Percentiles rank a stretch among this genome's conserved stretches.
Evolutionary conservation across 2,888 invertebrate species (phyloP).

Genomic region (Gerosis bhagava): DNA sequence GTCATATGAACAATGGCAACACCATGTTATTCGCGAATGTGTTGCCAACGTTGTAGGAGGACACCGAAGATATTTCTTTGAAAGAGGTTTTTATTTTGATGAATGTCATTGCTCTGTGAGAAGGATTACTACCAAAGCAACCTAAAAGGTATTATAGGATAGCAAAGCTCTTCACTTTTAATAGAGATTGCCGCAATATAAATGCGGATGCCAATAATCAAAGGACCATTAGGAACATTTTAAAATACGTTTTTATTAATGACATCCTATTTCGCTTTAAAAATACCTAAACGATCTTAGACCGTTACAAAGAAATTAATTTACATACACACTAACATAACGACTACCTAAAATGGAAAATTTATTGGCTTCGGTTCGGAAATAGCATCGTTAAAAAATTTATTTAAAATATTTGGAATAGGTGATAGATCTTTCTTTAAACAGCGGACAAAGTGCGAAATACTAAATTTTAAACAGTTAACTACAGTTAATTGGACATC

Average conservation of each 20-base stretch:
- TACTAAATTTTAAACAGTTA: constrained; percentile 7
- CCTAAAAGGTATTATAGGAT: too few species aligned
- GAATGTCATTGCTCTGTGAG: too few species aligned
- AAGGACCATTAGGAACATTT: too few species aligned
- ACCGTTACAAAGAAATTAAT: constrained; percentile 26
- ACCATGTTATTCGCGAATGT: too few species aligned
- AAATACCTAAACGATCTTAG: constrained; percentile 11
- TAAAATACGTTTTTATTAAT: background rate
- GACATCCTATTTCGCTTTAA: constrained; percentile 10
- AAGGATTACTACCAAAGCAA: too few species aligned
- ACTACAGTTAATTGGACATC: constrained; percentile 10
- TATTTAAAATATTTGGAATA: constrained; percentile 14
- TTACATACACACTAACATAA: constrained; percentile 31
- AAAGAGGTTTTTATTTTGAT: too few species aligned
- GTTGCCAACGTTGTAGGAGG: too few species aligned
- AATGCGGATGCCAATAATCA: too few species aligned
- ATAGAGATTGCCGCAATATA: too few species aligned
- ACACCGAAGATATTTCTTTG: too few species aligned
- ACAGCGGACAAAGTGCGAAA: constrained; percentile 10
- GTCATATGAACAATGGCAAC: too few species aligned
- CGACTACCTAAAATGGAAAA: constrained; percentile 29
- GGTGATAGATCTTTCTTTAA: constrained; percentile 17
- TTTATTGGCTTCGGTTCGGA: constrained; percentile 14
- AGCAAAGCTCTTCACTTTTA: too few species aligned
- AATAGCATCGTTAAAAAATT: constrained; percentile 20